Base-by-base conservation (phyloP, 2,113 vertebrate genomes). In the Sciurus niger region DNA sequence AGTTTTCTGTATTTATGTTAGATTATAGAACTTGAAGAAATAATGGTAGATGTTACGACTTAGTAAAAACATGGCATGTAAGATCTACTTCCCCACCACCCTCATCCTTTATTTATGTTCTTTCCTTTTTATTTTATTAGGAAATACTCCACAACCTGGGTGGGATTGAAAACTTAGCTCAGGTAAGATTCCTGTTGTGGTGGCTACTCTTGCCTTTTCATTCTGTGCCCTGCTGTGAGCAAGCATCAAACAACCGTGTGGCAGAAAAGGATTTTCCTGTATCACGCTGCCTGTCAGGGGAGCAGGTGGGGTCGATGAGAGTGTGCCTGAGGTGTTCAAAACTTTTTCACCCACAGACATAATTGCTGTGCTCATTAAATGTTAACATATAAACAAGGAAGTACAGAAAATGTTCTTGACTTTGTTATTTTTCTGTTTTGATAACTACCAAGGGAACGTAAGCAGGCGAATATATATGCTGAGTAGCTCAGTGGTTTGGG, bases 111-210 rank as follows among this genome's bases (percentile, higher is more conserved):
- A 82, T 37, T 20, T 70, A 8, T 63, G 0, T 90, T 48, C 28
- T 51, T 22, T 63, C 25, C 25, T 63, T 63, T 96, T 83, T 40
- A 58, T 96, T 97, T 96, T 55, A 55, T 32, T 95, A 98, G 98
- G 98, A 98, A 97, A 93, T 97, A 9, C 96, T 98, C 9, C 97
- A 98, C 72, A 97, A 43, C 67, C 93, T 98, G 96, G 96, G 97
- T 77, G 97, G 98, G 25, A 98, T 97, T 74, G 98, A 98, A 97
- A 98, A 95, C 68, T 97, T 98, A 16, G 97, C 97, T 90, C 98
- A 98, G 98, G 98, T 98, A 98, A 94, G 92, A 58, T 78, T 95
- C 12, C 43, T 93, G 2, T 13, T 7, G 14, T 1, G 65, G 53
- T n/a, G 11, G 16, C 68, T 90, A 10, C 32, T 63, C 28, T 6